Evolutionary conservation across 2,888 invertebrate species (phyloP).

Genomic region (Priocnemis perturbator): DNA sequence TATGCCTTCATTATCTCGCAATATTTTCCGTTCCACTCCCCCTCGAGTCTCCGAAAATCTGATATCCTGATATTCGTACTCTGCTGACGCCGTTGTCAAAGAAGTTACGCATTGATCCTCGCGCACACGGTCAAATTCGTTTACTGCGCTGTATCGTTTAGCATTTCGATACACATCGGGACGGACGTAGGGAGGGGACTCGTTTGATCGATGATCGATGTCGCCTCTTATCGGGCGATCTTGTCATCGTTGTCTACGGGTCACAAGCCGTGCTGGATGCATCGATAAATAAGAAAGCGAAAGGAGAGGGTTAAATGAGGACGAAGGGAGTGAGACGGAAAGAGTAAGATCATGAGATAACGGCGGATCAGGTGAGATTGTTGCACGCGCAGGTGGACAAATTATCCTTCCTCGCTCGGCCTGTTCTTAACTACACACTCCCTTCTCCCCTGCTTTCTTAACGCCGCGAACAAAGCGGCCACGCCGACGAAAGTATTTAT

Average conservation of each 20-base stretch:
- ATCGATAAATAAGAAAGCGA: conserved; percentile 14
- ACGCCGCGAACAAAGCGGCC: too few relatives aligned
- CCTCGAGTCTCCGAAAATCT: too few relatives aligned
- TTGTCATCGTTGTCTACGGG: conserved; percentile 49
- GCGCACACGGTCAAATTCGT: background rate
- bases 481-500: background rate
- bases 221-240: conserved; percentile 60
- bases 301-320: conserved; percentile 10
- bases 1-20: too few relatives aligned
- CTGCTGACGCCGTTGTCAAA: too few relatives aligned
- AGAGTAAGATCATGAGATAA: background rate
- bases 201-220: conserved; percentile 65
- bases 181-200: conserved; percentile 40
- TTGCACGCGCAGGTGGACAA: too few relatives aligned
- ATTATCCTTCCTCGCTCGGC: too few relatives aligned
- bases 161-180: too few relatives aligned
- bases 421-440: too few relatives aligned
- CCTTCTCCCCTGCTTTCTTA: too few relatives aligned
- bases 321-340: conserved; percentile 11
- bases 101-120: too few relatives aligned
- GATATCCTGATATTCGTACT: background rate
- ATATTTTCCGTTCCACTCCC: too few relatives aligned
- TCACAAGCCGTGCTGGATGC: background rate
- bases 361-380: background rate
- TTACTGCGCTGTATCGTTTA: conserved; percentile 6